phyloP scores from a whole-genome alignment of 2,797 vertebrate species.

The Melanotaenia pygmaea region DNA sequence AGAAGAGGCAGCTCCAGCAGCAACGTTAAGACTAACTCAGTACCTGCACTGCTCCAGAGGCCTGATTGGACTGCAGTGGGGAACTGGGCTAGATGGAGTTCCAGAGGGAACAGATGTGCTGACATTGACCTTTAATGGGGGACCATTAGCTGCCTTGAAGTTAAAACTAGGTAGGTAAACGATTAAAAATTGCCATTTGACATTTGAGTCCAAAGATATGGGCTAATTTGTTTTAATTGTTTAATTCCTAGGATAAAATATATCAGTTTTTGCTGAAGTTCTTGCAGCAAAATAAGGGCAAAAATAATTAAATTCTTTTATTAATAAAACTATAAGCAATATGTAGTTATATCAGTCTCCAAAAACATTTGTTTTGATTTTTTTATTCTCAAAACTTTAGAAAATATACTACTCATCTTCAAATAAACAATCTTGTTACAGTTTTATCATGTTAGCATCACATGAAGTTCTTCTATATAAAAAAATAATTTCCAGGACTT shows the following conservation, averaged over 20 bases:
- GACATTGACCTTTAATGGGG: slow-evolving; percentile 87
- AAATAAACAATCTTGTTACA: not conserved
- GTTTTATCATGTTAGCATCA: not conserved
- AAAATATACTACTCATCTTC: too few species aligned
- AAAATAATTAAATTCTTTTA: not conserved
- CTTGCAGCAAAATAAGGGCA: not conserved
- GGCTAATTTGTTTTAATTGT: too few species aligned
- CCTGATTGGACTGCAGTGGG: slow-evolving; percentile 89
- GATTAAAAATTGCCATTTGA: not conserved
- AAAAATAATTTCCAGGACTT: not conserved
- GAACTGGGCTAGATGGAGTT: slow-evolving; percentile 59
- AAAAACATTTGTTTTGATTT: not conserved
- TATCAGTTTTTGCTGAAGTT: too few species aligned
- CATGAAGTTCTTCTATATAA: not conserved
- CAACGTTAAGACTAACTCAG: slow-evolving; percentile 85
- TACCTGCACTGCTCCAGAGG: slow-evolving; percentile 84
- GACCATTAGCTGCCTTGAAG: slow-evolving; percentile 88
- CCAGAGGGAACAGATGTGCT: slow-evolving; percentile 81
- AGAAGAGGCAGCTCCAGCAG: slow-evolving; percentile 82
- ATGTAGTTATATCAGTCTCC: not conserved
- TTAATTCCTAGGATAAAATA: too few species aligned
- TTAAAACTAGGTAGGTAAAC: slow-evolving; percentile 88
- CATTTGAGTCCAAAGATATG: not conserved
- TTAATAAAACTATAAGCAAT: not conserved
- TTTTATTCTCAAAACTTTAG: too few species aligned